Conservation (phyloP, 1,140 invertebrate species). For the Leptopilina boulardi region DNA sequence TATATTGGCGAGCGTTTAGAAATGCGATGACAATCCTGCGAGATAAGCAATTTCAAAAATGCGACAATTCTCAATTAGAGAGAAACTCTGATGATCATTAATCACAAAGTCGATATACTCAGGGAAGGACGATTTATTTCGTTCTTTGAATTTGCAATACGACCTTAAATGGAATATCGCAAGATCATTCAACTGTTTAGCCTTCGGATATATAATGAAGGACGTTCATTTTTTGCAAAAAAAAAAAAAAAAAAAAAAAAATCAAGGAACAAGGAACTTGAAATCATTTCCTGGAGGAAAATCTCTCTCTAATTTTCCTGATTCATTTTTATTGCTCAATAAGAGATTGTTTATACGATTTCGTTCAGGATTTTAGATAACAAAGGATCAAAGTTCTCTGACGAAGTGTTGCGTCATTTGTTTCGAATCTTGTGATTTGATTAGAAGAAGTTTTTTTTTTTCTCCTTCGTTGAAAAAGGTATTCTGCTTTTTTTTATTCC, state of each 20-base stretch:
- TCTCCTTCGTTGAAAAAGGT: too few relatives aligned
- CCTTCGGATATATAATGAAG: slow-evolving; percentile 2
- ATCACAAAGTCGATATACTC: neutral
- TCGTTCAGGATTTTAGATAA: neutral
- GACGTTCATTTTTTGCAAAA: slow-evolving; percentile 15
- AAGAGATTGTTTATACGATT: neutral
- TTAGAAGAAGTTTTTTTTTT: too few relatives aligned
- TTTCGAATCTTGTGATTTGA: neutral
- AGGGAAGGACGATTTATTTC: slow-evolving; percentile 16
- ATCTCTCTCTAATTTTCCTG: neutral
- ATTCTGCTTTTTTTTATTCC: too few relatives aligned
- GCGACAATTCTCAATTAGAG: neutral
- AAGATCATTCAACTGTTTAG: slow-evolving; percentile 17
- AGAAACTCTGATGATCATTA: neutral
- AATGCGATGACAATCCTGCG: neutral
- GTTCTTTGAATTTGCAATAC: neutral
- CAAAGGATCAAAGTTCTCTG: neutral
- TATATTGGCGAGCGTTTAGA: neutral
- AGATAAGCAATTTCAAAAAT: neutral
- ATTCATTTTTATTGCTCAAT: neutral
- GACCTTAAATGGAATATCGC: slow-evolving; percentile 14
- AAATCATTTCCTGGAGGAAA: slow-evolving; percentile 8
- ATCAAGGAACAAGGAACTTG: slow-evolving; percentile 14
- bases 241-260: too few relatives aligned
- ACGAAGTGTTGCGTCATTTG: neutral